Evolutionary conservation across 2,797 vertebrate genomes (phyloP), one percentile per base, ranked within the genome.

Genomic region (Eleutherodactylus coqui): DNA sequence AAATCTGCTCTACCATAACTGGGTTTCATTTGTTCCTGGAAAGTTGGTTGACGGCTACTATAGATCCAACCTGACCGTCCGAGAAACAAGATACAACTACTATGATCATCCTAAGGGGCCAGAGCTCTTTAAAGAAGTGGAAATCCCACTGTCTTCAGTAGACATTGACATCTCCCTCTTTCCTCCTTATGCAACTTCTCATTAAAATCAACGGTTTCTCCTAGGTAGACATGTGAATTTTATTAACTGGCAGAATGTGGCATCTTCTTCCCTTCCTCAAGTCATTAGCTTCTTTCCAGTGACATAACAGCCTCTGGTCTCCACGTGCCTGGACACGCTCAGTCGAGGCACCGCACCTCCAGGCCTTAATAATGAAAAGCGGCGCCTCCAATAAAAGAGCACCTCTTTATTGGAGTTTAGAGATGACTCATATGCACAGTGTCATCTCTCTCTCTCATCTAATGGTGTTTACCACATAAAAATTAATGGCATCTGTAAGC

Each of bases 381-480:
- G 38, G 62, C 45, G 45, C 49, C 60, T 72, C 81, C 27, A 13
- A 79, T 27, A 32, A 62, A 72, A 55, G 73, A 60, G 75, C 62
- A 75, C 82, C 76, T 75, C 79, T 80, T 67, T 84, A 80, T 80
- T 73, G 81, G 79, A 24, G 86, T 87, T 87, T 84, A 75, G 67
- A 79, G 73, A 87, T 75, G 62, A 80, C 77, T 87, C 82, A 58
- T 84, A 69, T 75, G 82, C 70, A 38, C 67, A 41, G 82, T 80
- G 77, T 80, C 70, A 69, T 24, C 82, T 51, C 69, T 45, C 38
- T 84, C 76, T n/a, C 55, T 73, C 55, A 84, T 87, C 84, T 84
- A 87, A 87, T 84, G 86, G 62, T 87, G 82, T 84, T 87, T 87
- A 83, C 86, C 79, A 45, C 77, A 80, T 87, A 84, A 87, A 87